phyloP scores from a whole-genome alignment of 2,888 invertebrate species.

The Amphipyra tragopoginis region DNA sequence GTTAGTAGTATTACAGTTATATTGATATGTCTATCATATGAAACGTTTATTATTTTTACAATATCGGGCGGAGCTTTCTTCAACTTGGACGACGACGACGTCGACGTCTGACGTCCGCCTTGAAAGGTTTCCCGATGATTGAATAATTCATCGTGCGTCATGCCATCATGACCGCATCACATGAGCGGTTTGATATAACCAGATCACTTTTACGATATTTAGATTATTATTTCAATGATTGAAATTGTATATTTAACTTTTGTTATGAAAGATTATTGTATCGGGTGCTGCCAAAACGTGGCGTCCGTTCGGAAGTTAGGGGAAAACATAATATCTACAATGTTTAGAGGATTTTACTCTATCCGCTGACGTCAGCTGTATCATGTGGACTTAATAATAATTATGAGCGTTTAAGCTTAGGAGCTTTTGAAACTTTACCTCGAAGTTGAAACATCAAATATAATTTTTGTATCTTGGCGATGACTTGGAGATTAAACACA shows the following conservation, averaged over 20 bases:
- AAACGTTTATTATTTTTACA: slow-evolving; percentile 25
- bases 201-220: slow-evolving; percentile 60
- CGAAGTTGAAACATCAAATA: background rate
- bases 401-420: slow-evolving; percentile 1
- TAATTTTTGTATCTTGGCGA: too few species aligned
- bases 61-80: slow-evolving; percentile 40
- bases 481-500: too few species aligned
- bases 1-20: background rate
- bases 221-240: slow-evolving; percentile 63
- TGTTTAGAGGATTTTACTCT: slow-evolving; percentile 68
- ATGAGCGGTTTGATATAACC: slow-evolving; percentile 51
- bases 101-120: slow-evolving; percentile 39
- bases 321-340: slow-evolving; percentile 72
- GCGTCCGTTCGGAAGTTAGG: slow-evolving; percentile 71
- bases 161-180: slow-evolving; percentile 47
- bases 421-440: background rate
- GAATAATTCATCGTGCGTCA: slow-evolving; percentile 58
- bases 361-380: slow-evolving; percentile 59
- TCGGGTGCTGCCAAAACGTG: slow-evolving; percentile 82
- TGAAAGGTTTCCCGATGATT: slow-evolving; percentile 46
- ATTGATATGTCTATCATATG: slow-evolving; percentile 5
- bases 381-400: slow-evolving; percentile 31
- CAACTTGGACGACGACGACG: slow-evolving; percentile 20
- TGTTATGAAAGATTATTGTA: slow-evolving; percentile 78
- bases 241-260: slow-evolving; percentile 70